phyloP scores from a whole-genome alignment of 1,140 invertebrate species.

The Drosophila erecta region DNA sequence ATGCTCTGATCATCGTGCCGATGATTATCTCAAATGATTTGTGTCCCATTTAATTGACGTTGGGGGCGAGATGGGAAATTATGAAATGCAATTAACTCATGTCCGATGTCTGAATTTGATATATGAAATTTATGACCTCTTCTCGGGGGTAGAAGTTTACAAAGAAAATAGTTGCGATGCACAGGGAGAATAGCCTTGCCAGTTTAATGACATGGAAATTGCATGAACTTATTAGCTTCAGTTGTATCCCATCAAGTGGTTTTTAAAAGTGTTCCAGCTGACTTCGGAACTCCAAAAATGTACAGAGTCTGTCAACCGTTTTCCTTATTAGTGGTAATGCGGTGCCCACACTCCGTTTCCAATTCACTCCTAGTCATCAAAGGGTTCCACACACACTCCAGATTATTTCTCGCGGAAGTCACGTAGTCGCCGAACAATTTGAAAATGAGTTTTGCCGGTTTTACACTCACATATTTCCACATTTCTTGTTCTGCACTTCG shows the following conservation, averaged over 20 bases:
- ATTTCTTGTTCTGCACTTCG: constrained; percentile 59
- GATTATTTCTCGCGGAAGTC: constrained; percentile 78
- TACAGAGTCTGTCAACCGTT: constrained; percentile 20
- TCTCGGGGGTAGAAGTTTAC: neutral
- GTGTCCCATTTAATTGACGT: constrained; percentile 44
- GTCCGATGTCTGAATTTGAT: constrained; percentile 33
- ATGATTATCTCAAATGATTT: constrained; percentile 51
- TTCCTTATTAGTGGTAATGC: constrained; percentile 42
- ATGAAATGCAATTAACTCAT: constrained; percentile 56
- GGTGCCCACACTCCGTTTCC: constrained; percentile 3
- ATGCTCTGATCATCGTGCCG: constrained; percentile 17
- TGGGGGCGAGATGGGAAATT: constrained; percentile 41
- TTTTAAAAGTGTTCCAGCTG: neutral
- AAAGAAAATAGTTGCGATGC: constrained; percentile 1
- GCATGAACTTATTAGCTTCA: too few species aligned
- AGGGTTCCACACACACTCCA: constrained; percentile 45
- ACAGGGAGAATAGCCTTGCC: neutral
- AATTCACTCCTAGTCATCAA: constrained; percentile 42
- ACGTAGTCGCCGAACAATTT: constrained; percentile 76
- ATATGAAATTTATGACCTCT: constrained; percentile 32
- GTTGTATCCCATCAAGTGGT: neutral
- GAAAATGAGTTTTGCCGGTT: constrained; percentile 82
- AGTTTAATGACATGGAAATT: too few species aligned
- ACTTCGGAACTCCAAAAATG: constrained; percentile 12
- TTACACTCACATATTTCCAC: constrained; percentile 59